Base-by-base conservation (phyloP, 2,797 vertebrate species). In the Trachurus trachurus region DNA sequence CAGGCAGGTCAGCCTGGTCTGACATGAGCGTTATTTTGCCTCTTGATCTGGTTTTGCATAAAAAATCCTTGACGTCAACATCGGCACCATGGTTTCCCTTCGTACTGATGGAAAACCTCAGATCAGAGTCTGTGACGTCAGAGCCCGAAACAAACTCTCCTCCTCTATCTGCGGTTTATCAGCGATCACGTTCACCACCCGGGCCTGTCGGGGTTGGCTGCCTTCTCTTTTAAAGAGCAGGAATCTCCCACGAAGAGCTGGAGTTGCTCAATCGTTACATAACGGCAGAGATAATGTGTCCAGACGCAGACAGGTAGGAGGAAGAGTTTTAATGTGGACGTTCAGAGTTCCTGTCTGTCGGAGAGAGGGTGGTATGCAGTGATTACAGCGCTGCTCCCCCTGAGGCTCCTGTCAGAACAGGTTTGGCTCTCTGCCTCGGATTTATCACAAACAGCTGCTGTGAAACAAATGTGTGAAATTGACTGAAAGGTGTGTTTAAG, bases 401-500 rank as follows among this genome's bases (percentile, higher is more conserved):
- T 45, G 54, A 70, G 63, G 13, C 5, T 26, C 26, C 54, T 63
- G 67, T 19, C 45, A 47, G 17, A 47, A 47, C 45, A 47, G 6
- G 16, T 47, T 19, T 47, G 45, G 45, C 45, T 47, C 17, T 19
- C 45, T 47, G 45, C 45, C 16, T 78, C 67, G 34, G 69, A 75
- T 50, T 64, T n/a, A 66, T 67, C 4, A 70, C 37, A 29, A 39
- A 21, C 37, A 1, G 52, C 62, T 21, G 47, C 8, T 34, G 37
- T 57, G 44, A 66, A 19, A 37, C 1, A 37, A 34, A 42, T 19
- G 10, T 13, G 73, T 44, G 68, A 66, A 73, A 42, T 13, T 61
- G 57, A 78, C 40, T 40, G 54, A 68, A 42, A 58, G 59, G 37
- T 53, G 7, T 68, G 39, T 59, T 66, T 66, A n/a, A 69, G 44